Evolutionary conservation across 1,140 invertebrate species (phyloP), one percentile per base, ranked within the genome.

Genomic region (Physella acuta): DNA sequence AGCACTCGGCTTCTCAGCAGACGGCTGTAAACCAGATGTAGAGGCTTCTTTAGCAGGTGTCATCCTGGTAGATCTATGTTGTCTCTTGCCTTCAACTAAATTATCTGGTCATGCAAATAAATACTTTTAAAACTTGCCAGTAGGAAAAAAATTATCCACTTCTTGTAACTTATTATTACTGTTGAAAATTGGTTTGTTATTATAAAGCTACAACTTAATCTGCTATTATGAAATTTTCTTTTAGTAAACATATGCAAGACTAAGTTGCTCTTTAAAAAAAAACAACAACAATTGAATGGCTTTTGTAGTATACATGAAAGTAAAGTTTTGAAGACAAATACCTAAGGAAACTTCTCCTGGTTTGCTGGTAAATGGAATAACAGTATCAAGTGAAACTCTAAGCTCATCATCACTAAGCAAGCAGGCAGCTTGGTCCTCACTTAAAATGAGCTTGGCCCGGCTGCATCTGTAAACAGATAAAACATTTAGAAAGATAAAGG

Each of bases 21-120:
- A 30, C 8, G 62, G 3, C 31, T 65, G 24, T 34, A 33, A 14
- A 24, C 34, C 59, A 53, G 44, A 52, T 4, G 24, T 17, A 16
- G 58, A 34, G 17, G 34, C 20, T 34, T 55, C 36, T 3, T 33
- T 56, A 8, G 24, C 2, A 26, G 14, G 16, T 28, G 28, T 24
- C 34, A 3, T 34, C 34, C 53, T 61, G 39, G n/a, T 39, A 5
- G 34, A 30, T 51, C 28, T 51, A 33, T 20, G 39, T 8, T 69
- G 68, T 30, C 68, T 69, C 28, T 60, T 53, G 2, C 68, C 59
- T 30, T 79, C 75, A 17, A 80, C 64, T 24, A 80, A 67, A 59
- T 80, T 80, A 58, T 80, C 79, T 80, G 52, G n/a, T n/a, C n/a
- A n/a, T n/a, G n/a, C n/a, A 20, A 56, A 56, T n/a, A n/a, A n/a